Evolutionary conservation across 2,113 vertebrate species (phyloP).

Genomic region (Mormyrus lacerda): DNA sequence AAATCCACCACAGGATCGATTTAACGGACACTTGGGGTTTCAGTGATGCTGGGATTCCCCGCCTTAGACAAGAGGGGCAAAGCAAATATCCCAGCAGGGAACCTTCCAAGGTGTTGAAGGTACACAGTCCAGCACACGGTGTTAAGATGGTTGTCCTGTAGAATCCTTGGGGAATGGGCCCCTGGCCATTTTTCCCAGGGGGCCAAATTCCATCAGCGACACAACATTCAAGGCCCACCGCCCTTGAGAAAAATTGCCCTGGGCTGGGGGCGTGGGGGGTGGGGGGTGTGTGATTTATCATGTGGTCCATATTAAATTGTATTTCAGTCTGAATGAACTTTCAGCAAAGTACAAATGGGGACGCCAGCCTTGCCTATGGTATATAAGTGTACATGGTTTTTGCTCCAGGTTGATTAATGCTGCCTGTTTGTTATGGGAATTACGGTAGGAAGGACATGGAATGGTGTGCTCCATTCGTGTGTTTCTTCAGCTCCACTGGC

Average conservation of each 20-base stretch:
- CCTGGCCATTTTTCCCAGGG: background rate
- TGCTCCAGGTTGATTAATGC: background rate
- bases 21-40: background rate
- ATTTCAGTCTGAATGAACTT: background rate
- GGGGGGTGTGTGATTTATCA: background rate
- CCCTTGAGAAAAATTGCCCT: background rate
- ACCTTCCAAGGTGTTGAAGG: background rate
- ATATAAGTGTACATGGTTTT: background rate
- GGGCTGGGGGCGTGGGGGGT: no score
- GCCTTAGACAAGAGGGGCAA: background rate
- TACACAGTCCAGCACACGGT: background rate
- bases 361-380: background rate
- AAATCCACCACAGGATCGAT: background rate
- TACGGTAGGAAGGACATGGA: background rate
- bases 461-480: background rate
- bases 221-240: background rate
- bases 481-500: background rate
- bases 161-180: background rate
- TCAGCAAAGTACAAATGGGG: background rate
- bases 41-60: background rate
- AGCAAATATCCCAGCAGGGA: background rate
- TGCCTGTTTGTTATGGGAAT: background rate
- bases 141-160: background rate
- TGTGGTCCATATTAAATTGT: background rate
- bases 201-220: background rate